Evolutionary conservation across 2,888 invertebrate species (phyloP).

Genomic region (Spatulosminthurus flaviceps): DNA sequence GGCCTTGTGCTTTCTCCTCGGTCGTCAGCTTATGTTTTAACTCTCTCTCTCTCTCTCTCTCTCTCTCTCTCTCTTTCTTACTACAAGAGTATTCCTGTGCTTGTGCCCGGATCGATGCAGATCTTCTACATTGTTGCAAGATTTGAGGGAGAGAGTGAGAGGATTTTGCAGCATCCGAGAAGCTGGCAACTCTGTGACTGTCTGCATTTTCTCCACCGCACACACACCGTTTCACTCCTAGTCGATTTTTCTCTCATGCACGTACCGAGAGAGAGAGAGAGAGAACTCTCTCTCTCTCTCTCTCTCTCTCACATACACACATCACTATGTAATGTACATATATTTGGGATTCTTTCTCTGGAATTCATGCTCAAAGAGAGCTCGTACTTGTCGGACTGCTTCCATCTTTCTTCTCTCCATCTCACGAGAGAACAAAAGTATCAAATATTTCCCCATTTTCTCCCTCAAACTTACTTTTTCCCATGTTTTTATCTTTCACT

Average conservation of each 20-base stretch:
- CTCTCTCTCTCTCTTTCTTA: too few species aligned
- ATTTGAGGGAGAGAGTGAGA: not conserved
- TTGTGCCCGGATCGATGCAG: conserved; percentile 43
- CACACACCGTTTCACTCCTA: conserved; percentile 34
- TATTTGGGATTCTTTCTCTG: not conserved
- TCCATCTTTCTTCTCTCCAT: not conserved
- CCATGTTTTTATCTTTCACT: conserved; percentile 2
- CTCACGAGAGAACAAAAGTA: conserved; percentile 6
- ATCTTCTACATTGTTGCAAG: conserved; percentile 37
- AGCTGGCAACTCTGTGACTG: conserved; percentile 36
- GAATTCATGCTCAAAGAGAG: not conserved
- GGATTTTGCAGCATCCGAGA: not conserved
- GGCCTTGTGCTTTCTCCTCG: not conserved
- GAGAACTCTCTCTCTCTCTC: conserved; percentile 5
- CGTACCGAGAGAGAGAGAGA: conserved; percentile 14
- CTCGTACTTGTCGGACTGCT: conserved; percentile 6
- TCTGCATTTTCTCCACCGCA: conserved; percentile 28
- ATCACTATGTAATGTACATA: not conserved
- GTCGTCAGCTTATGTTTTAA: not conserved
- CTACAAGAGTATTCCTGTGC: conserved; percentile 25
- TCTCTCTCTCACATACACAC: conserved; percentile 22
- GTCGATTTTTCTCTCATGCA: conserved; percentile 29
- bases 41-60: too few species aligned
- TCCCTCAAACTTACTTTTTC: conserved; percentile 11
- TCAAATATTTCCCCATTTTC: not conserved